Evolutionary conservation across 2,888 invertebrate genomes (phyloP).

Genomic region (Yponomeuta sedellus): DNA sequence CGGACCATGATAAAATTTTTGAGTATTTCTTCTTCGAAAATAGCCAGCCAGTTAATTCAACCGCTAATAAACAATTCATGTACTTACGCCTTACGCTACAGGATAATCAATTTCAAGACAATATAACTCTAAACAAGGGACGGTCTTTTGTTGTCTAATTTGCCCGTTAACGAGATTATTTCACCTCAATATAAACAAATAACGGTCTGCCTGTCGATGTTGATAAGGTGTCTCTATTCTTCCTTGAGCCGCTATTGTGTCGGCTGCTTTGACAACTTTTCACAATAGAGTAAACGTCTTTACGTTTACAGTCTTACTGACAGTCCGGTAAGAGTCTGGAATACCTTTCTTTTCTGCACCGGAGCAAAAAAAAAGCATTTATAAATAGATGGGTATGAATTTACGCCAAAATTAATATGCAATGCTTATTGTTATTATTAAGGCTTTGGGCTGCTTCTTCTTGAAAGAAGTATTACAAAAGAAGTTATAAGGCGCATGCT

Average conservation of each 20-base stretch:
- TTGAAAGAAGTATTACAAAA: no score
- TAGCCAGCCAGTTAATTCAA: background rate
- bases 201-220: conserved; percentile 45
- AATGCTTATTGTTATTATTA: no score
- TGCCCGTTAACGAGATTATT: conserved; percentile 26
- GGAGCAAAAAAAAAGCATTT: no score
- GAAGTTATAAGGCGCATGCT: no score
- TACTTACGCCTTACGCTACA: background rate
- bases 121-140: background rate
- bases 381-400: no score
- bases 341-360: background rate
- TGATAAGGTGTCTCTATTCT: conserved; percentile 32
- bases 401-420: no score
- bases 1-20: background rate
- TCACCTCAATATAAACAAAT: conserved; percentile 32
- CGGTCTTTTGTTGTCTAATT: conserved; percentile 5
- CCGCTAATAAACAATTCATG: background rate
- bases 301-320: background rate
- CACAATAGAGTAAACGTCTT: conserved; percentile 38
- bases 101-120: background rate
- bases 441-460: no score
- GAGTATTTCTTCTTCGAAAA: background rate
- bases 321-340: background rate
- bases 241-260: conserved; percentile 30
- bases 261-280: conserved; percentile 42